A percentile compares a stretch with the other conserved stretches of the same genome.
phyloP scores from a whole-genome alignment of 2,797 vertebrate species.

The Tokudaia tokunoshimensis region DNA sequence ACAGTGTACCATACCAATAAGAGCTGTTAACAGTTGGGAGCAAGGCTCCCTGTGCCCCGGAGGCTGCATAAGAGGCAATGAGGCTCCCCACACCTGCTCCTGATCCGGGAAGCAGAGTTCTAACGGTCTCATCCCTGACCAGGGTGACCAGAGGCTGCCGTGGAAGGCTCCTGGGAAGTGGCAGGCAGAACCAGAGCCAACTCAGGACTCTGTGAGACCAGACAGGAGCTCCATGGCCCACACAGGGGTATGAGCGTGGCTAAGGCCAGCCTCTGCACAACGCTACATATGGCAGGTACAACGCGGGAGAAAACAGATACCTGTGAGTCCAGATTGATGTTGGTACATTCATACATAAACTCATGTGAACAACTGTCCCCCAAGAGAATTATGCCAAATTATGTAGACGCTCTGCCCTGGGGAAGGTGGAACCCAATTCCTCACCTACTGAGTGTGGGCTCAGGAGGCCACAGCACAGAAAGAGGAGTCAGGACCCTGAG shows the following conservation, averaged over 20 bases:
- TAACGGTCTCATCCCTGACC: neutral
- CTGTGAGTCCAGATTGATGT: fast-evolving
- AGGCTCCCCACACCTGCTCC: neutral
- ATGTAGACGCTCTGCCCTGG: neutral
- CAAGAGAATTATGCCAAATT: neutral
- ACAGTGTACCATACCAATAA: neutral
- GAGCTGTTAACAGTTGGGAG: neutral
- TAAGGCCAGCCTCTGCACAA: neutral
- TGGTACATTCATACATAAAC: neutral
- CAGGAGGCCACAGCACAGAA: neutral
- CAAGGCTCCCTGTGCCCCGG: too few relatives aligned
- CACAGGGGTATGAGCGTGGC: neutral
- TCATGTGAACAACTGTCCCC: neutral
- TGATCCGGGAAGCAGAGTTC: neutral
- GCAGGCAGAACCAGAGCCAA: neutral
- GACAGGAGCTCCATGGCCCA: fast-evolving
- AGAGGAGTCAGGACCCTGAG: too few relatives aligned
- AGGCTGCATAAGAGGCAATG: neutral
- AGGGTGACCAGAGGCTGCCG: neutral
- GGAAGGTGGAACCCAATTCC: neutral
- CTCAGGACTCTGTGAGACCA: too few relatives aligned
- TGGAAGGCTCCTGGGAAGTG: fast-evolving
- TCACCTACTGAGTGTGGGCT: too few relatives aligned
- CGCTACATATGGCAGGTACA: neutral
- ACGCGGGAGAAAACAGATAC: fast-evolving